Conservation (phyloP, 2,888 invertebrate genomes). For the Rhorus exstirpatorius region DNA sequence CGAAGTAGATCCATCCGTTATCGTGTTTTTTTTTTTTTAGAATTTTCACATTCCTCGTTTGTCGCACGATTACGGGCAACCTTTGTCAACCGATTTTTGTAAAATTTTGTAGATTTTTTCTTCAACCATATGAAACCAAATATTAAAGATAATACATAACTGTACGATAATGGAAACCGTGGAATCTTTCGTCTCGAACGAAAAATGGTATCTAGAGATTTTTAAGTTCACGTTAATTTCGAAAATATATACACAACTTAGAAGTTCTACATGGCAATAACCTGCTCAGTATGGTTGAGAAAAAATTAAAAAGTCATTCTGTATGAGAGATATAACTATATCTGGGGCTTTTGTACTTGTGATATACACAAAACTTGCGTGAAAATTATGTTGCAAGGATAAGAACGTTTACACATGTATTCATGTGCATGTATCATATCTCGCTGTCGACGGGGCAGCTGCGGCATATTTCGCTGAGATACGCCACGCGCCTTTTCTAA, state of each 20-base stretch:
- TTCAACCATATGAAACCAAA: not conserved
- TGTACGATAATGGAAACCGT: too few relatives aligned
- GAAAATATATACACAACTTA: not conserved
- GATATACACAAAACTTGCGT: conserved; percentile 3
- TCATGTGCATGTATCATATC: conserved; percentile 33
- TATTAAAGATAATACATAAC: not conserved
- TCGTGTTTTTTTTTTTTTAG: too few relatives aligned
- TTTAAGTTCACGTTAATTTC: not conserved
- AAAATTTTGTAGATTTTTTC: not conserved
- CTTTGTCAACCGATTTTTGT: not conserved
- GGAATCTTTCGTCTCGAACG: not conserved
- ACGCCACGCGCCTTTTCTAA: conserved; percentile 41
- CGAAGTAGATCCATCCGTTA: too few relatives aligned
- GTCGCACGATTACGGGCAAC: too few relatives aligned
- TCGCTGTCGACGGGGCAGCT: conserved; percentile 40
- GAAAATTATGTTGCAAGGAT: conserved; percentile 47
- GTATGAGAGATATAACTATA: too few relatives aligned
- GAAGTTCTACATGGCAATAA: too few relatives aligned
- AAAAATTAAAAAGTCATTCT: too few relatives aligned
- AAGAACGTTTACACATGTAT: conserved; percentile 16
- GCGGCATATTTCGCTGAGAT: conserved; percentile 32
- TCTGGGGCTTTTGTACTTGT: too few relatives aligned
- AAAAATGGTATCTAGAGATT: not conserved
- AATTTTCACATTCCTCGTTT: too few relatives aligned
- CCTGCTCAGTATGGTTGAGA: too few relatives aligned